phyloP scores from a whole-genome alignment of 2,113 vertebrate species.

The Entomyzon cyanotis region DNA sequence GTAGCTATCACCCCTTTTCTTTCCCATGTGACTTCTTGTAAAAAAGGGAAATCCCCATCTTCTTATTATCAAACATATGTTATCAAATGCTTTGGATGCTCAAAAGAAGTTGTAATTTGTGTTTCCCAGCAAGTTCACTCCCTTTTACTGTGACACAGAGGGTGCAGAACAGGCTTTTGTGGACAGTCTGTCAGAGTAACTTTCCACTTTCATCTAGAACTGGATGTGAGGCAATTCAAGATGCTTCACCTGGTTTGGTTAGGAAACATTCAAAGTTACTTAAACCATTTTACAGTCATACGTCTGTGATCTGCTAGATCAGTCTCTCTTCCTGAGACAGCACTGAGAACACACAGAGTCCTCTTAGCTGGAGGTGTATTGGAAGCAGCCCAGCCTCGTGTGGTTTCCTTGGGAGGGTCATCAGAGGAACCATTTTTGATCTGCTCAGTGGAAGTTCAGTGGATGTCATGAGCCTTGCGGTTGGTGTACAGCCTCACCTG shows the following conservation, averaged over 20 bases:
- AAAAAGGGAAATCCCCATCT: background rate
- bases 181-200: background rate
- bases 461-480: background rate
- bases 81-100: background rate
- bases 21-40: background rate
- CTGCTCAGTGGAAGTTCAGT: rapidly evolving
- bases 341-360: background rate
- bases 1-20: background rate
- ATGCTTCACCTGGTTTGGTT: background rate
- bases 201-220: background rate
- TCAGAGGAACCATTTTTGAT: background rate
- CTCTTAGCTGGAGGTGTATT: background rate
- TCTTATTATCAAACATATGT: background rate
- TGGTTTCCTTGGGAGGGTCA: background rate
- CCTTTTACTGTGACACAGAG: background rate
- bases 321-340: background rate
- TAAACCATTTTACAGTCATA: background rate
- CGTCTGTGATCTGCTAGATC: background rate
- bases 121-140: background rate
- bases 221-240: background rate
- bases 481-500: background rate
- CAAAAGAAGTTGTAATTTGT: background rate
- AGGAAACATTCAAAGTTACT: background rate
- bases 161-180: background rate
- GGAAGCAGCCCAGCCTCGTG: rapidly evolving